Evolutionary conservation across 2,113 vertebrate genomes (phyloP).

Genomic region (Macaca nemestrina): DNA sequence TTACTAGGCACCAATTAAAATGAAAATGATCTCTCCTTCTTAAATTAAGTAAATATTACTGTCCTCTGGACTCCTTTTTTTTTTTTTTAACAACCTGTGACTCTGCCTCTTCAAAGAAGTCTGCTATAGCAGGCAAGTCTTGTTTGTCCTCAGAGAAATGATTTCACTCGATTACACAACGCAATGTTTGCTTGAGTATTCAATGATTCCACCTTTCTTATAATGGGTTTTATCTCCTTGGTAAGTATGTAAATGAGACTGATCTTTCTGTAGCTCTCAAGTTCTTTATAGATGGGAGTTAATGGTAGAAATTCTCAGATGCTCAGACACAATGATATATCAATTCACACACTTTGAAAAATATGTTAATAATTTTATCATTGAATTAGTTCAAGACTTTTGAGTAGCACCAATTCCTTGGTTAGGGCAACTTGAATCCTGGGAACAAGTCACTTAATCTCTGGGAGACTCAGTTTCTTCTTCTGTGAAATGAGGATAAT

Average conservation of each 20-base stretch:
- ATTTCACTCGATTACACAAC: not conserved
- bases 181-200: not conserved
- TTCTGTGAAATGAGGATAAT: not conserved
- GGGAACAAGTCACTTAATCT: not conserved
- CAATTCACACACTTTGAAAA: not conserved
- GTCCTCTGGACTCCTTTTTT: not conserved
- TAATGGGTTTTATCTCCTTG: not conserved
- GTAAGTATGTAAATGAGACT: conserved; percentile 4
- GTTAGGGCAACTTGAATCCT: not conserved
- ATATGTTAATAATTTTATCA: not conserved
- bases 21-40: conserved; percentile 26
- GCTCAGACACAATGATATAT: not conserved
- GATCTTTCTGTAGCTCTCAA: not conserved
- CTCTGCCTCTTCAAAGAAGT: not conserved
- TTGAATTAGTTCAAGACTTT: conserved; percentile 11
- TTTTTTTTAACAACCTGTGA: not conserved
- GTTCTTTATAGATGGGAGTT: not conserved
- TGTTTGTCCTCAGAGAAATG: not conserved
- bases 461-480: not conserved
- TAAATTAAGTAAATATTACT: conserved; percentile 42
- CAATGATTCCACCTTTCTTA: not conserved
- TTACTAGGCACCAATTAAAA: conserved; percentile 3
- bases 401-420: not conserved
- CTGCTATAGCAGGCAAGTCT: not conserved
- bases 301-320: not conserved